phyloP scores from a whole-genome alignment of 2,113 vertebrate species.

The Atlantisia rogersi region DNA sequence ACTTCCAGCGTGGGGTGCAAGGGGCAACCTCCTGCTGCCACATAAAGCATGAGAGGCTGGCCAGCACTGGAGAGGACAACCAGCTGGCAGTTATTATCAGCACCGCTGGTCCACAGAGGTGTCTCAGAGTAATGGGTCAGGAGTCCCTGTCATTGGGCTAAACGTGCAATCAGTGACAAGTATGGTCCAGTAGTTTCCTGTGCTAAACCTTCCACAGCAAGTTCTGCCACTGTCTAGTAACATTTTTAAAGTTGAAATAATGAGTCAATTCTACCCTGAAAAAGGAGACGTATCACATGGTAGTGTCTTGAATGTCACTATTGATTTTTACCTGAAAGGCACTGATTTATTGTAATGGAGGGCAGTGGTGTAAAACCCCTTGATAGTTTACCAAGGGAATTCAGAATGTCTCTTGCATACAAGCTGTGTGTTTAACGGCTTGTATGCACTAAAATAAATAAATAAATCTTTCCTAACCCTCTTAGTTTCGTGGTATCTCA shows the following conservation, averaged over 20 bases:
- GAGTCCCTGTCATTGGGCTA: background rate
- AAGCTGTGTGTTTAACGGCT: background rate
- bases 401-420: background rate
- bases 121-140: background rate
- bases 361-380: background rate
- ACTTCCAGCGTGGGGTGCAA: background rate
- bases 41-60: background rate
- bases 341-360: background rate
- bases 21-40: background rate
- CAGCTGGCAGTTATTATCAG: background rate
- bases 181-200: fast-evolving
- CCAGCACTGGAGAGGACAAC: background rate
- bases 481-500: background rate
- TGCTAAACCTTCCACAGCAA: background rate
- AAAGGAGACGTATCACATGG: background rate
- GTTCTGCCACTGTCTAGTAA: background rate
- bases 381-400: background rate
- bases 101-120: background rate
- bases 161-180: background rate
- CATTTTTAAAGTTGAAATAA: background rate
- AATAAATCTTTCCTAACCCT: background rate
- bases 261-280: background rate
- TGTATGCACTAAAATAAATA: background rate
- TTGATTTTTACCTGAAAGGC: background rate
- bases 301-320: background rate